These are phyloP conservation scores for Odocoileus virginianus DNA, from an alignment of 2,113 vertebrate species.

Conservation along the genomic window DNA sequence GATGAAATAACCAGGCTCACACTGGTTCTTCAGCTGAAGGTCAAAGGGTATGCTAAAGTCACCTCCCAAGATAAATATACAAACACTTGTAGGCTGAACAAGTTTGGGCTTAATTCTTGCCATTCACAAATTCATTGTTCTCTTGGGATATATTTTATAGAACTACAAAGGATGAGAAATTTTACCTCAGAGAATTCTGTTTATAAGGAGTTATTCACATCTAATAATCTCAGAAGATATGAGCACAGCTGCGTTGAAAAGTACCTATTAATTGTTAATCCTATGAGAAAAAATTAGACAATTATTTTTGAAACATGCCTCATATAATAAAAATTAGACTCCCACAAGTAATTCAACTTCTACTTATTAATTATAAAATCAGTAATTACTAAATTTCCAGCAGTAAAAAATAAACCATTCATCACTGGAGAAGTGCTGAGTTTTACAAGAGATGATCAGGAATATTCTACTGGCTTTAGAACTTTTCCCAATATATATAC, in stretches of 20 bases:
- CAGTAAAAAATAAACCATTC: slow-evolving; percentile 27
- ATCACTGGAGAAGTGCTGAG: background rate
- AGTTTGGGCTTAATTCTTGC: background rate
- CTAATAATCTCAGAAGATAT: slow-evolving; percentile 9
- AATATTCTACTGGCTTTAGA: background rate
- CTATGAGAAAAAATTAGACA: slow-evolving; percentile 28
- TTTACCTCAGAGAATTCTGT: slow-evolving; percentile 33
- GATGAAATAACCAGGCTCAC: background rate
- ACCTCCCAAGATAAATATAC: background rate
- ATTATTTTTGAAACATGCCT: slow-evolving; percentile 36
- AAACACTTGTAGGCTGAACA: background rate
- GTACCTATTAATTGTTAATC: slow-evolving; percentile 35
- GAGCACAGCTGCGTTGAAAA: background rate
- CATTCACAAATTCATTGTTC: background rate
- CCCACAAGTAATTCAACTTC: slow-evolving; percentile 20
- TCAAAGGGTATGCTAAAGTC: background rate
- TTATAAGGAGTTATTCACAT: slow-evolving; percentile 56
- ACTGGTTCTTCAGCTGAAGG: background rate
- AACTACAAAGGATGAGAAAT: background rate
- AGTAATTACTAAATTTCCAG: slow-evolving; percentile 44
- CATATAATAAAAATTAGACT: slow-evolving; percentile 23
- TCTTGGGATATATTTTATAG: background rate
- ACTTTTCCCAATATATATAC: background rate
- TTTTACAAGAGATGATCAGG: background rate
- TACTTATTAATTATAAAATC: slow-evolving; percentile 43